Conservation (phyloP, 35 echinoderm and acorn worm species). For the Chiridota heheva region DNA sequence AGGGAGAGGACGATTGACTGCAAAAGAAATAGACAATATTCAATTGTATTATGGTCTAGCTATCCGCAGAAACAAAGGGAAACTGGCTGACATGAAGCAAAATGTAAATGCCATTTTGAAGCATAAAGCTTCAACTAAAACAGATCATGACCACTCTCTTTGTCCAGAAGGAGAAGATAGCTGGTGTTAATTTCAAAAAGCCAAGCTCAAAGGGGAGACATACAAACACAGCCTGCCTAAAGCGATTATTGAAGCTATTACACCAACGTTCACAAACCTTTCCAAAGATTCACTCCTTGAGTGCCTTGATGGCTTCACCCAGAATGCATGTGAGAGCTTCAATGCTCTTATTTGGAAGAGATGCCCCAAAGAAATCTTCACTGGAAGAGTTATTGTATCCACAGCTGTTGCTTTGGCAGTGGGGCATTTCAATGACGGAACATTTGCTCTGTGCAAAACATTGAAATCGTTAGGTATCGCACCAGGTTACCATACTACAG, state of each 20-base stretch:
- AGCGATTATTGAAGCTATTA: too few relatives aligned
- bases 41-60: conserved; percentile 60
- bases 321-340: conserved; percentile 1
- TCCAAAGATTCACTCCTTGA: background rate
- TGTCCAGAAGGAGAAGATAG: conserved; percentile 21
- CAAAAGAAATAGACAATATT: conserved; percentile 33
- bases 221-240: background rate
- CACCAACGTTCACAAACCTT: background rate
- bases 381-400: background rate
- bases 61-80: conserved; percentile 36
- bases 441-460: background rate
- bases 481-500: background rate
- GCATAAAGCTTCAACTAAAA: conserved; percentile 35
- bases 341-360: conserved; percentile 7
- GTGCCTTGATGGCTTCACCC: background rate
- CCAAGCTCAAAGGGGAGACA: background rate
- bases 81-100: conserved; percentile 28
- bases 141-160: conserved; percentile 3
- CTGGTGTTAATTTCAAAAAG: background rate
- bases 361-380: background rate
- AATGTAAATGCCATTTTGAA: conserved; percentile 33
- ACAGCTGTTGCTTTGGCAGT: background rate
- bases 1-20: conserved; percentile 42
- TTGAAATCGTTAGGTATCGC: background rate
- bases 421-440: background rate